Conservation (phyloP, 1,140 invertebrate genomes). For the Nebria ingens region DNA sequence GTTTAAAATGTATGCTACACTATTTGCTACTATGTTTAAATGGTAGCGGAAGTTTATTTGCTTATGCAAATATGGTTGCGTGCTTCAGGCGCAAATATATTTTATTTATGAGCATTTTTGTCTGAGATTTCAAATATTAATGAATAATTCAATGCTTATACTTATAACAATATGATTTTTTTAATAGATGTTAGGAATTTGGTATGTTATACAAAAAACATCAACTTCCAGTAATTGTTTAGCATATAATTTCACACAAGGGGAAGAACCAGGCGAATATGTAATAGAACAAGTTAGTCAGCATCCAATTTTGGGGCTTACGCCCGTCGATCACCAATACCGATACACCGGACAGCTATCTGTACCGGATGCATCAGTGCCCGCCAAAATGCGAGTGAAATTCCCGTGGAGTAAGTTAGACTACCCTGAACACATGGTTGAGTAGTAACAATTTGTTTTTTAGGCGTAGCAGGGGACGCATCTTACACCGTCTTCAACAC, state of each 20-base stretch:
- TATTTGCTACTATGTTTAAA: too few species aligned
- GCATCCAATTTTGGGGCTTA: slow-evolving; percentile 54
- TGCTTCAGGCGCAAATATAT: too few species aligned
- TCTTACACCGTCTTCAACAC: slow-evolving; percentile 63
- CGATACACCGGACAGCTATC: slow-evolving; percentile 60
- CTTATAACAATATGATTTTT: too few species aligned
- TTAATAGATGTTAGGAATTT: slow-evolving; percentile 61
- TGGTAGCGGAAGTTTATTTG: too few species aligned
- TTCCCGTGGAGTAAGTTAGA: slow-evolving; percentile 70
- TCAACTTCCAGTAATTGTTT: slow-evolving; percentile 69
- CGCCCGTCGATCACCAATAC: slow-evolving; percentile 62
- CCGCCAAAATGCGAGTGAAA: slow-evolving; percentile 58
- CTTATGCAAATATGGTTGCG: too few species aligned
- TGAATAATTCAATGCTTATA: too few species aligned
- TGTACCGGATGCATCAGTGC: slow-evolving; percentile 52
- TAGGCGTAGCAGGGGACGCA: slow-evolving; percentile 62
- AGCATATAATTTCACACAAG: slow-evolving; percentile 63
- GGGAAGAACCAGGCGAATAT: slow-evolving; percentile 56
- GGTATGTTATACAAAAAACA: slow-evolving; percentile 77
- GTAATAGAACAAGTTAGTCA: slow-evolving; percentile 62
- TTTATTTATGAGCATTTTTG: too few species aligned
- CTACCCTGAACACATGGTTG: neutral
- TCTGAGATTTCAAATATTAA: too few species aligned
- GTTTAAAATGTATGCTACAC: too few species aligned
- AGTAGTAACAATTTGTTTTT: slow-evolving; percentile 22